Conservation (phyloP, 2,113 vertebrate genomes). For the Phodopus roborovskii region DNA sequence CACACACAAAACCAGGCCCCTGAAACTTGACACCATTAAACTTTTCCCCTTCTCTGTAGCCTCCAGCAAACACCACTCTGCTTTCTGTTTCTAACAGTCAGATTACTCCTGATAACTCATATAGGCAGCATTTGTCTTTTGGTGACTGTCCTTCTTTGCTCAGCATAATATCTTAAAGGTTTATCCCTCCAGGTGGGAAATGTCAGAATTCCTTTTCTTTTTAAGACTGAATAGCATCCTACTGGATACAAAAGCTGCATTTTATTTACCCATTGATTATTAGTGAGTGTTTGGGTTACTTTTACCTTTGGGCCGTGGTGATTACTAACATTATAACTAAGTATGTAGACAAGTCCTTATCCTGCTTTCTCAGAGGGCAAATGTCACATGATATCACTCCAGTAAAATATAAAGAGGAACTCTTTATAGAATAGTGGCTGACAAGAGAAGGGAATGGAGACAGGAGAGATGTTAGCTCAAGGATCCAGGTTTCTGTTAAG, state of each 20-base stretch:
- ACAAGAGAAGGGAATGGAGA: neutral
- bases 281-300: neutral
- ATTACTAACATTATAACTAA: neutral
- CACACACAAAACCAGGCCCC: neutral
- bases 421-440: too few relatives aligned
- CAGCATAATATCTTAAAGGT: neutral
- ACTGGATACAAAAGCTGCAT: neutral
- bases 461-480: neutral
- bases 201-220: neutral
- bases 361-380: neutral
- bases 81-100: neutral
- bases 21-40: neutral
- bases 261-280: neutral
- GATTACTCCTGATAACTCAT: neutral
- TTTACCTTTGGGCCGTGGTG: neutral
- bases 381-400: neutral
- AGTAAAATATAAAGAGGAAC: neutral
- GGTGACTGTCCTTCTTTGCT: neutral
- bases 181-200: neutral
- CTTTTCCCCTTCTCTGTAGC: neutral
- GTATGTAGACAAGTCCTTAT: neutral
- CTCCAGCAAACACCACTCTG: neutral
- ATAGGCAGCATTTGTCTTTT: neutral
- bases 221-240: neutral
- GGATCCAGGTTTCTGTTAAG: neutral